Evolutionary conservation across 2,113 vertebrate genomes (phyloP).

Genomic region (Myiozetetes cayanensis): DNA sequence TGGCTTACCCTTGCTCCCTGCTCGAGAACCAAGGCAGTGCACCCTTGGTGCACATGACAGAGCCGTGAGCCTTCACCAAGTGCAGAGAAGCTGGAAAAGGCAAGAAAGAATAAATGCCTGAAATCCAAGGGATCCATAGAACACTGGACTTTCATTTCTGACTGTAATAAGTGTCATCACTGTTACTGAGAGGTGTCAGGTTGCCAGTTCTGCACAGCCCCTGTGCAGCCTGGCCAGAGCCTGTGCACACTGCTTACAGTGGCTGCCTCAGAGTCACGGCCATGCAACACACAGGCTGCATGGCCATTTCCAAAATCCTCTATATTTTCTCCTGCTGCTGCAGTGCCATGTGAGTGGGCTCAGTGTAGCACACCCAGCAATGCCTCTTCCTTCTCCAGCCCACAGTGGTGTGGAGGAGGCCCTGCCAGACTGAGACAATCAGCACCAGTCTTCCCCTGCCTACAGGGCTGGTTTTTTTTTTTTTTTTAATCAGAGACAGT

Average conservation of each 20-base stretch:
- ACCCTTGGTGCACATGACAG: background rate
- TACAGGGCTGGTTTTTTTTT: background rate
- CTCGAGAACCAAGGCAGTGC: rapidly evolving
- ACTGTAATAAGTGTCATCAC: background rate
- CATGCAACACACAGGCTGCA: background rate
- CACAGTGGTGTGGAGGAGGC: rapidly evolving
- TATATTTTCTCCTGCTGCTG: background rate
- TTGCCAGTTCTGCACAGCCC: background rate
- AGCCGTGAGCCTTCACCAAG: rapidly evolving
- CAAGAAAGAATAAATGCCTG: background rate
- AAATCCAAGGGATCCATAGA: background rate
- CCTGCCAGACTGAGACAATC: background rate
- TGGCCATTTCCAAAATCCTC: background rate
- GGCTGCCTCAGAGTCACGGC: background rate
- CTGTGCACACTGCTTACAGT: rapidly evolving
- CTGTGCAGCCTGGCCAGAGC: background rate
- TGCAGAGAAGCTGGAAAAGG: background rate
- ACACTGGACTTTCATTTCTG: background rate
- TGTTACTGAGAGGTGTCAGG: background rate
- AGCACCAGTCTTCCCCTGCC: background rate
- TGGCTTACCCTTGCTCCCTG: rapidly evolving
- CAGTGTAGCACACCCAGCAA: background rate
- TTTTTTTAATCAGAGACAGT: background rate
- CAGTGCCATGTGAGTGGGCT: rapidly evolving
- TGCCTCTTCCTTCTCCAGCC: background rate